phyloP scores from a whole-genome alignment of 1,140 invertebrate species.

The Ridgeia piscesae region DNA sequence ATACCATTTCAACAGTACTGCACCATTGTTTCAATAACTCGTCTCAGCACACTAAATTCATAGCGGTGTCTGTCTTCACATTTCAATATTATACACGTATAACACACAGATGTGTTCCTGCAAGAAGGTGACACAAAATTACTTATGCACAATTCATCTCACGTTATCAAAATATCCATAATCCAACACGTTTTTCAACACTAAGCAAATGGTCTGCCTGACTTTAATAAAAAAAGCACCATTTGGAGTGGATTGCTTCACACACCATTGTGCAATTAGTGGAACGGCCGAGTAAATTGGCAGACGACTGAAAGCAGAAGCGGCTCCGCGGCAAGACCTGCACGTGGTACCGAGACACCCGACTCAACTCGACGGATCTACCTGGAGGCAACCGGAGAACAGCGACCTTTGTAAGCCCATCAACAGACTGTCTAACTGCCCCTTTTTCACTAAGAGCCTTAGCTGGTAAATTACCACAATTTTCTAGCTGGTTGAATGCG shows the following conservation, averaged over 20 bases:
- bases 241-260: neutral
- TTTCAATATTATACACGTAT: too few relatives aligned
- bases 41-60: too few relatives aligned
- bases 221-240: neutral
- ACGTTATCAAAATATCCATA: too few relatives aligned
- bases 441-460: conserved; percentile 5
- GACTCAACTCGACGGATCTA: neutral
- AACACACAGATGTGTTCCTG: neutral
- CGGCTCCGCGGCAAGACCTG: neutral
- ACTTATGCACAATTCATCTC: too few relatives aligned
- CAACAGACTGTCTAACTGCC: neutral
- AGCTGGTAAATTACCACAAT: neutral
- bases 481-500: neutral
- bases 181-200: neutral
- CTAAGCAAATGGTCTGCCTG: neutral
- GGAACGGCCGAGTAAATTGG: neutral
- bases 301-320: neutral
- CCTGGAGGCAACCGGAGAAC: neutral
- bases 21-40: neutral
- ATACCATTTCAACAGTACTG: too few relatives aligned
- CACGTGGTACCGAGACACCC: neutral
- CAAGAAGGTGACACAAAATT: neutral
- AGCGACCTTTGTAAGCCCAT: neutral
- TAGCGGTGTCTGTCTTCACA: too few relatives aligned
- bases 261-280: neutral